Evolutionary conservation across 1,140 invertebrate species (phyloP).

Genomic region (Phocides pigmalion): DNA sequence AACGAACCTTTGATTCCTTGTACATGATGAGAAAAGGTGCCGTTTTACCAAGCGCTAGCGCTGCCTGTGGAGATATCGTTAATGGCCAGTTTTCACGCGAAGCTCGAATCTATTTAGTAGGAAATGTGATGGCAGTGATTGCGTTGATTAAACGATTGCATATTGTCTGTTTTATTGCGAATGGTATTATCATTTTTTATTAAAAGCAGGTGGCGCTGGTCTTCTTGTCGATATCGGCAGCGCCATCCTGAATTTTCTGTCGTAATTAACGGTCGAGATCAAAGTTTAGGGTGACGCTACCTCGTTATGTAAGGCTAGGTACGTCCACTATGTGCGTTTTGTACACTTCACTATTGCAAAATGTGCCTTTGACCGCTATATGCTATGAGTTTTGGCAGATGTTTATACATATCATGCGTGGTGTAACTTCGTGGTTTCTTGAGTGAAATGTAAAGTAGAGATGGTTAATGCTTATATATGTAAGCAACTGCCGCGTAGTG

Average conservation of each 20-base stretch:
- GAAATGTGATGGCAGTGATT: slow-evolving; percentile 71
- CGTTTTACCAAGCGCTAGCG: slow-evolving; percentile 54
- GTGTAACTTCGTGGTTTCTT: too few relatives aligned
- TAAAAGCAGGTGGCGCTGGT: slow-evolving; percentile 72
- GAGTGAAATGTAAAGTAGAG: too few relatives aligned
- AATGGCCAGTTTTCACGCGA: slow-evolving; percentile 33
- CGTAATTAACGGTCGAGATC: background rate
- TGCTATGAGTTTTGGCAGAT: slow-evolving; percentile 18
- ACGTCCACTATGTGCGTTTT: slow-evolving; percentile 22
- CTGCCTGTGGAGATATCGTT: slow-evolving; percentile 52
- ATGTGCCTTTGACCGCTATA: slow-evolving; percentile 36
- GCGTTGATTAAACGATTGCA: slow-evolving; percentile 38
- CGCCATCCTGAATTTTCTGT: slow-evolving; percentile 72
- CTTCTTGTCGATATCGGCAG: slow-evolving; percentile 53
- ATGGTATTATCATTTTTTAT: slow-evolving; percentile 23
- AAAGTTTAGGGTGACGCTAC: slow-evolving; percentile 70
- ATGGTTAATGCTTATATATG: slow-evolving; percentile 10
- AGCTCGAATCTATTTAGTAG: slow-evolving; percentile 32
- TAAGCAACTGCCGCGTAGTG: slow-evolving; percentile 29
- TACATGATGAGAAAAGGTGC: slow-evolving; percentile 30
- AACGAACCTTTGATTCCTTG: slow-evolving; percentile 35
- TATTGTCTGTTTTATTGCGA: slow-evolving; percentile 13
- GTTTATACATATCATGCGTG: slow-evolving; percentile 38
- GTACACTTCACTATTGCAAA: slow-evolving; percentile 30
- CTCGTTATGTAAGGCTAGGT: slow-evolving; percentile 42